Percentiles rank a stretch among this genome's conserved stretches.
These are phyloP conservation scores for Gymnocheta viridis DNA, from an alignment of 2,888 invertebrate genomes.

Conservation along the genomic window DNA sequence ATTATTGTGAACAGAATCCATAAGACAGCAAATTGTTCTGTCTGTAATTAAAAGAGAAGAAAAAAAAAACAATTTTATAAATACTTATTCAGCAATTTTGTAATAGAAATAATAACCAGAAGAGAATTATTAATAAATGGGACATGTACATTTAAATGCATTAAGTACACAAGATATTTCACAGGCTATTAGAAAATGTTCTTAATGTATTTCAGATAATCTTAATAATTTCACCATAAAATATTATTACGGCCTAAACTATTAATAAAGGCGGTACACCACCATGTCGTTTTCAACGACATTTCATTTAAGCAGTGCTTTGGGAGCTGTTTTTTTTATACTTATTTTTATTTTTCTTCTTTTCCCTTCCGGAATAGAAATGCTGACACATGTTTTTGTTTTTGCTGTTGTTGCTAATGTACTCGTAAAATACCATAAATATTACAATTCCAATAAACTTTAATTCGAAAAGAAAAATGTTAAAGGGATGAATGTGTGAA, in stretches of 20 bases:
- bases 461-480: neutral
- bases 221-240: neutral
- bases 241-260: neutral
- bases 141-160: neutral
- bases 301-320: neutral
- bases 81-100: neutral
- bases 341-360: neutral
- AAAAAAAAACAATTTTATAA: constrained; percentile 19
- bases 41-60: constrained; percentile 84
- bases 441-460: neutral
- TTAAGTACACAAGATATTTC: neutral
- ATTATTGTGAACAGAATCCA: constrained; percentile 93
- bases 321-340: too few species aligned
- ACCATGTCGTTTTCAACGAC: neutral
- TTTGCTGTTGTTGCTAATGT: neutral
- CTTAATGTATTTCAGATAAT: neutral
- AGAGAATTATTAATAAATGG: neutral
- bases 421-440: neutral
- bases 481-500: neutral
- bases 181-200: neutral
- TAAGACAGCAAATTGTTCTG: constrained; percentile 92
- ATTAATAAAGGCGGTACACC: too few species aligned
- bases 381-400: neutral
- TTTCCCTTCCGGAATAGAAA: neutral
- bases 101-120: neutral